phyloP scores from a whole-genome alignment of 2,797 vertebrate genomes.

The Pterois miles region DNA sequence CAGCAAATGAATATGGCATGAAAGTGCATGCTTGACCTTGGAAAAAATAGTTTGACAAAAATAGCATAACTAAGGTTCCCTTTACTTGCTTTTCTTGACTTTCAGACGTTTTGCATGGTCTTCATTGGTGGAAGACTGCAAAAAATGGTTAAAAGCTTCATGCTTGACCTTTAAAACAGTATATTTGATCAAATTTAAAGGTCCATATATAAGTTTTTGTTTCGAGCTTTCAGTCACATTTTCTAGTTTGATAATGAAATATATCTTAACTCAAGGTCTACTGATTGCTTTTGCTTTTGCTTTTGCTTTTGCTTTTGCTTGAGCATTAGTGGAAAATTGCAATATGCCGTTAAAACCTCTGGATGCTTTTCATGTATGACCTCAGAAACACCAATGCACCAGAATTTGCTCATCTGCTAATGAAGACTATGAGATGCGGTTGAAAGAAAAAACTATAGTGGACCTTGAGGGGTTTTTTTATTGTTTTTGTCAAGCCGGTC shows the following conservation, averaged over 20 bases:
- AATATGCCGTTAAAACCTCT: not conserved
- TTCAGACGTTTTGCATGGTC: not conserved
- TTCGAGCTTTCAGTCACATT: not conserved
- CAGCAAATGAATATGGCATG: not conserved
- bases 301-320: not conserved
- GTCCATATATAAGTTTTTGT: not conserved
- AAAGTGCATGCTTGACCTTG: not conserved
- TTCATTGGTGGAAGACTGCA: not conserved
- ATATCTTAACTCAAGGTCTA: not conserved
- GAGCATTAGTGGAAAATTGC: not conserved
- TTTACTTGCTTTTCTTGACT: not conserved
- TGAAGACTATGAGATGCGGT: not conserved
- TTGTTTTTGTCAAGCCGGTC: not conserved
- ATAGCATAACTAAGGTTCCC: not conserved
- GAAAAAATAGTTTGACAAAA: not conserved
- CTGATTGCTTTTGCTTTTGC: not conserved
- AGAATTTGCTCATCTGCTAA: not conserved
- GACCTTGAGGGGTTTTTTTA: not conserved
- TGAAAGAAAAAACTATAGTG: not conserved
- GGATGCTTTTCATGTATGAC: not conserved
- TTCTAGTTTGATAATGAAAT: not conserved
- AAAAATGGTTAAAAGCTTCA: not conserved
- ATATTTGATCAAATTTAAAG: not conserved
- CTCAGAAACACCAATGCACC: not conserved
- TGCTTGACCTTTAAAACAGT: not conserved